Evolutionary conservation across 2,797 vertebrate species (phyloP), one percentile per base, ranked within the genome.

Genomic region (Chiropotes sagulatus): DNA sequence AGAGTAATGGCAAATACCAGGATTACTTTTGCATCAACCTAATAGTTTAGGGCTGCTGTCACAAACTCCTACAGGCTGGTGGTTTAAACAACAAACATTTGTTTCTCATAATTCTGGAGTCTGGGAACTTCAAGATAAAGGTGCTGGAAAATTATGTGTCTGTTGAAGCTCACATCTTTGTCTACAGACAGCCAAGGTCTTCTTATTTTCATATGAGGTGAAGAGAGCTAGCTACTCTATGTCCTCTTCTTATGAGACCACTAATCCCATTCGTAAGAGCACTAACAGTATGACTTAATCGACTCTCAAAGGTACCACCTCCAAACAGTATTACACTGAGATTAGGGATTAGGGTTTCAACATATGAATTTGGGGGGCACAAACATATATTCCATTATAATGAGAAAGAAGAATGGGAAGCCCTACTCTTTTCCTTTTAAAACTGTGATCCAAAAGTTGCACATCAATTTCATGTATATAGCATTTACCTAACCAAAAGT

Each of bases 221-320:
- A 64, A 79, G 26, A n/a, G 11, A 36, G 7, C 14, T 2, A 36
- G 11, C 15, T 24, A 24, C 48, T 0, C 12, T 7, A 2, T 64
- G 15, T 5, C 5, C 36, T 88, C 33, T 44, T 54, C 33, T 52
- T 11, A 41, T 58, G 79, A 64, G 2, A 14, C 2, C 17, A 39
- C 17, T 13, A 26, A 30, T 61, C 15, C 1, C 19, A 46, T 8
- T 33, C 7, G 44, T 70, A 3, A 76, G 4, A 26, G 0, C 4
- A 15, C 19, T 5, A 19, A 4, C 4, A 1, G 26, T 5, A 7
- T 14, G 2, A 79, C 28, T 30, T 22, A 79, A n/a, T 52, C 2
- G 41, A 39, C 26, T 78, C 58, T 46, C 26, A 33, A 61, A 72
- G 7, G 6, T 6, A 22, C n/a, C 4, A 52, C 13, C 13, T 17